Conservation (phyloP, 1,140 invertebrate species). For the Batillaria attramentaria region DNA sequence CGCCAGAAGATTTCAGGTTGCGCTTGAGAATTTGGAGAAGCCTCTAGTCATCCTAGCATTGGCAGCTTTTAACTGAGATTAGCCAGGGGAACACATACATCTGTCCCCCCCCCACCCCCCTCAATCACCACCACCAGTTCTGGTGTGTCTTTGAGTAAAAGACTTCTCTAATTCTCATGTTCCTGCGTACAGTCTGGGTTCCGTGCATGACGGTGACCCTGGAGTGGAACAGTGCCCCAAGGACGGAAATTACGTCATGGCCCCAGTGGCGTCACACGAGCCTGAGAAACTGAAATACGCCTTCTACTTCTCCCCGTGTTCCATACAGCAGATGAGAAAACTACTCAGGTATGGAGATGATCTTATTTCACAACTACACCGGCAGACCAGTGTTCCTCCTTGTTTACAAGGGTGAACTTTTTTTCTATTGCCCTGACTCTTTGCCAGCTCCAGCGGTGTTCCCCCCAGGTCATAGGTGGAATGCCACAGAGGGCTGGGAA, state of each 20-base stretch:
- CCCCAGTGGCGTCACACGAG: slow-evolving; percentile 42
- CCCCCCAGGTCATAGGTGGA: too few relatives aligned
- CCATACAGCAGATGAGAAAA: slow-evolving; percentile 44
- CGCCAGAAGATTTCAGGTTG: too few relatives aligned
- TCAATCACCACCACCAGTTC: too few relatives aligned
- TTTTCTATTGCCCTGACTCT: background rate
- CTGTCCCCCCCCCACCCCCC: too few relatives aligned
- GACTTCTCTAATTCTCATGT: background rate
- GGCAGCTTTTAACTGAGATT: too few relatives aligned
- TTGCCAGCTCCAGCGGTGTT: too few relatives aligned
- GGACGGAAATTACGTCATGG: slow-evolving; percentile 53
- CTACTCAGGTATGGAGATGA: slow-evolving; percentile 50
- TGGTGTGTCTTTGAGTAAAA: too few relatives aligned
- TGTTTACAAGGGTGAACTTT: background rate
- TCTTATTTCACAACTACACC: too few relatives aligned
- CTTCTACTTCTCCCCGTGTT: slow-evolving; percentile 54
- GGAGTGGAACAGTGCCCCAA: slow-evolving; percentile 38
- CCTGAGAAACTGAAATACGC: slow-evolving; percentile 42
- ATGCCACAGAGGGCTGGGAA: too few relatives aligned
- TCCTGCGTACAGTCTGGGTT: slow-evolving; percentile 49
- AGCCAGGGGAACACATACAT: too few relatives aligned
- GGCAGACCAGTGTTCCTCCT: background rate
- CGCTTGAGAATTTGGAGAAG: too few relatives aligned
- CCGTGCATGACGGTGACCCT: slow-evolving; percentile 50
- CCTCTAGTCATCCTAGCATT: too few relatives aligned